phyloP scores from a whole-genome alignment of 37 sponge, comb jelly and placozoan species.

The Mnemiopsis leidyi region DNA sequence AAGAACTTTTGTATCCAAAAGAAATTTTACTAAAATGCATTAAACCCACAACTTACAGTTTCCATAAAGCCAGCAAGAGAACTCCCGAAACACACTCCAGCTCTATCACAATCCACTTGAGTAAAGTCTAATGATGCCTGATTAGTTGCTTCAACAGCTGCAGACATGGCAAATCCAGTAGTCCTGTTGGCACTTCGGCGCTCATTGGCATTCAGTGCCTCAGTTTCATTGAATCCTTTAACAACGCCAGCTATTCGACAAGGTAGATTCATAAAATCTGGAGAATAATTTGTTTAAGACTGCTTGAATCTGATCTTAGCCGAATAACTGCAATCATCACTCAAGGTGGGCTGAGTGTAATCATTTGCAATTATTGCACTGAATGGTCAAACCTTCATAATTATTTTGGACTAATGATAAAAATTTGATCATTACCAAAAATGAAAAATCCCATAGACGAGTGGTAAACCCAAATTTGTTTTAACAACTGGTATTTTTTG shows the following conservation, averaged over 20 bases:
- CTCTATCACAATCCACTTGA: background rate
- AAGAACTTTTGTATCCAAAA: no score
- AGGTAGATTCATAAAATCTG: constrained; percentile 69
- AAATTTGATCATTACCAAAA: no score
- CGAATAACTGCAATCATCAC: no score
- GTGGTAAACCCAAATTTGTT: no score
- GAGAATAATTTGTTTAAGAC: background rate
- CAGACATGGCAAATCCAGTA: constrained; percentile 64
- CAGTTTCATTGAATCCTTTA: constrained; percentile 40
- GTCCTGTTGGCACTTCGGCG: constrained; percentile 42
- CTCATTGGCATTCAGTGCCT: constrained; percentile 19
- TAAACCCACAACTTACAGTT: constrained; percentile 50
- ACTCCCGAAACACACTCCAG: constrained; percentile 57
- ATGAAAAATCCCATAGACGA: no score
- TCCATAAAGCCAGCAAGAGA: constrained; percentile 42
- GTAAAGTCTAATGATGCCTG: constrained; percentile 14
- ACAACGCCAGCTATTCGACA: constrained; percentile 62
- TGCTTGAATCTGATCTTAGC: no score
- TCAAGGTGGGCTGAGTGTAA: no score
- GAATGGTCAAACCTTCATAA: no score
- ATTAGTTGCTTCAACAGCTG: constrained; percentile 53
- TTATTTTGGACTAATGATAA: no score
- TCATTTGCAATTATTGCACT: no score
- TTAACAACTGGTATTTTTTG: no score
- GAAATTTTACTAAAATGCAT: no score